Percentiles rank a stretch among this genome's conserved stretches.
Conservation (phyloP, 2,888 invertebrate species). For the Scaptodrosophila latifasciaeformis region DNA sequence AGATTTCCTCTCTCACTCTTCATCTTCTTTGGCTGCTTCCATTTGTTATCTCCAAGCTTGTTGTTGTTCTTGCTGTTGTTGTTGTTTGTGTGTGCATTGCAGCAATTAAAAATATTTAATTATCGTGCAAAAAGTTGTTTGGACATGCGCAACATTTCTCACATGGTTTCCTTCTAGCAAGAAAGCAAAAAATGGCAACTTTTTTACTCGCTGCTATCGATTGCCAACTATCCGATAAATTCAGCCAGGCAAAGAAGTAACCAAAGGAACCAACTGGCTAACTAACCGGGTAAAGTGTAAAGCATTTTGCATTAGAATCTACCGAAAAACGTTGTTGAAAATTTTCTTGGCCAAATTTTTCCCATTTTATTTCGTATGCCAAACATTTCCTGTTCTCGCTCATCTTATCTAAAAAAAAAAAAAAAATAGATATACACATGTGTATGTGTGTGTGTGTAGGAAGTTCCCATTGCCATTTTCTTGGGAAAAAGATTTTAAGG, state of each 20-base stretch:
- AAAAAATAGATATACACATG: background rate
- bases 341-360: conserved; percentile 26
- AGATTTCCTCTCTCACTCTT: no score
- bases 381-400: conserved; percentile 60
- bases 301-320: conserved; percentile 48
- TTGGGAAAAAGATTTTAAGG: conserved; percentile 52
- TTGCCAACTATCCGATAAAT: no score
- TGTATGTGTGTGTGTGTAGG: background rate
- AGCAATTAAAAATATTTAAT: conserved; percentile 68
- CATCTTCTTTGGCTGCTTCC: no score
- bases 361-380: conserved; percentile 18
- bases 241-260: no score
- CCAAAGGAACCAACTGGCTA: no score
- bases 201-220: no score
- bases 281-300: conserved; percentile 10
- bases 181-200: no score
- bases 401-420: no score
- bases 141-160: conserved; percentile 66
- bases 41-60: no score
- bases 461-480: no score
- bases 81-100: conserved; percentile 50
- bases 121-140: conserved; percentile 67
- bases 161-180: conserved; percentile 41
- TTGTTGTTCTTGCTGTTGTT: background rate
- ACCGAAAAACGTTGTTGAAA: conserved; percentile 35